A percentile compares a stretch with the other conserved stretches of the same genome.
Evolutionary conservation across 2,797 vertebrate species (phyloP).

Genomic region (Neosilurus mollespiculum): DNA sequence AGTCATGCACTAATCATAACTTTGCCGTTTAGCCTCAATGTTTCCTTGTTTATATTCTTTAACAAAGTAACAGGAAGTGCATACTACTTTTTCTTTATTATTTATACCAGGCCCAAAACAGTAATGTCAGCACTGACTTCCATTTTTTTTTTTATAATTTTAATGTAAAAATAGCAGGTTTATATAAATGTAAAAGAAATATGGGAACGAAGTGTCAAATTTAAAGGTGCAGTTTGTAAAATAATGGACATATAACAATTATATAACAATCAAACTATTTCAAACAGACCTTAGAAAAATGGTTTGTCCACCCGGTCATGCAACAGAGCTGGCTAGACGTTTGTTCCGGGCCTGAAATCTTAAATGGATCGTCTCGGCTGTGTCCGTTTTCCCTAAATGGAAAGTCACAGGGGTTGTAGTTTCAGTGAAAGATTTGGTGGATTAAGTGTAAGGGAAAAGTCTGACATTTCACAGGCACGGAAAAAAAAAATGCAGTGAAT

Average conservation of each 20-base stretch:
- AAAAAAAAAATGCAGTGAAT: neutral
- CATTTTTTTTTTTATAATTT: neutral
- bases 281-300: neutral
- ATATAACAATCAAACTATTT: neutral
- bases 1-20: conserved; percentile 27
- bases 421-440: neutral
- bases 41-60: conserved; percentile 23
- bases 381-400: neutral
- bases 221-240: conserved; percentile 21
- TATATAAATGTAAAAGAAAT: neutral
- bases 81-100: neutral
- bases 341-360: neutral
- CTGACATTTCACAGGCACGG: neutral
- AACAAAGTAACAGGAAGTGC: conserved; percentile 3
- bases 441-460: neutral
- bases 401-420: neutral
- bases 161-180: neutral
- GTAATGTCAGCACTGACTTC: neutral
- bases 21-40: conserved; percentile 35
- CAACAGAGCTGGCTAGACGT: neutral
- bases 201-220: neutral
- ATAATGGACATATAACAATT: neutral
- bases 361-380: too few relatives aligned
- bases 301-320: neutral
- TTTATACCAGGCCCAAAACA: neutral